phyloP scores from a whole-genome alignment of 1,140 invertebrate species.

The Triops longicaudatus region DNA sequence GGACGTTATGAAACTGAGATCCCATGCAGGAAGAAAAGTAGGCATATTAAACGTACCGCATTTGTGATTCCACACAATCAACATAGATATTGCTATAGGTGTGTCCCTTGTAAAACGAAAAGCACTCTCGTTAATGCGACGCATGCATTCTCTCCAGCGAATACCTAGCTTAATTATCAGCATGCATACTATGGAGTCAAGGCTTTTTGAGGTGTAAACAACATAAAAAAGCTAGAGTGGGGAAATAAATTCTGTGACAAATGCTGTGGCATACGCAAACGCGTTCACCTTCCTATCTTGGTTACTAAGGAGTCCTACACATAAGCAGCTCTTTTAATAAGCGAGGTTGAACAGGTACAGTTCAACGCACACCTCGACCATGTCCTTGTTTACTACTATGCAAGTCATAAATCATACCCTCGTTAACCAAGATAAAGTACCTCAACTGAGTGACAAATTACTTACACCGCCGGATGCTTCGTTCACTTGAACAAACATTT shows the following conservation, averaged over 20 bases:
- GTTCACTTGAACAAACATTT: too few relatives aligned
- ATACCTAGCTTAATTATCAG: background rate
- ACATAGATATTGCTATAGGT: background rate
- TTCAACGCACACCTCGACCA: background rate
- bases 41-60: background rate
- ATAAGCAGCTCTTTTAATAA: background rate
- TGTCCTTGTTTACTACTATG: background rate
- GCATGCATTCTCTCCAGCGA: background rate
- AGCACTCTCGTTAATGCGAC: background rate
- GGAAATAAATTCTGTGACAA: background rate
- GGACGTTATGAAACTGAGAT: background rate
- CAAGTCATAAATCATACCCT: background rate
- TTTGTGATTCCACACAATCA: background rate
- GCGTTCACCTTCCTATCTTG: background rate
- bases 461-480: too few relatives aligned
- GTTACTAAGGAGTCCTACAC: background rate
- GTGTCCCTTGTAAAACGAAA: background rate
- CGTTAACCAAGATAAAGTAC: background rate
- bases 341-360: background rate
- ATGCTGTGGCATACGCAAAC: background rate
- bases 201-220: background rate
- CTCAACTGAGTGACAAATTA: too few relatives aligned
- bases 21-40: background rate
- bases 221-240: constrained; percentile 10
- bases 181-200: background rate